Evolutionary conservation across 2,113 vertebrate genomes (phyloP).

Genomic region (Leiothrix lutea): DNA sequence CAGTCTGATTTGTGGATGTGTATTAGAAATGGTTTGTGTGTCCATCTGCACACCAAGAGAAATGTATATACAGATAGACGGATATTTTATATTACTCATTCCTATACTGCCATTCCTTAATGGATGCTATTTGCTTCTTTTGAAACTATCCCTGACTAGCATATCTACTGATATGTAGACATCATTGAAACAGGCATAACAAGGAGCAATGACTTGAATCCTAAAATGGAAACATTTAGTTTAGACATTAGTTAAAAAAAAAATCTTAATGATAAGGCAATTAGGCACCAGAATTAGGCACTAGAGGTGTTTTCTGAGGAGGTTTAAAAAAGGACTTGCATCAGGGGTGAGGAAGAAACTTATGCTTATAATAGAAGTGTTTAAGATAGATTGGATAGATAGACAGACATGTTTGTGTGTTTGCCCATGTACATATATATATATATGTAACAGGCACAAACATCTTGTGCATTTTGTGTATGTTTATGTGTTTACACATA

Average conservation of each 20-base stretch:
- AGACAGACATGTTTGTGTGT: neutral
- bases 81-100: conserved; percentile 3
- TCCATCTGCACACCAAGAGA: neutral
- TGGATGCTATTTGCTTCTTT: conserved; percentile 32
- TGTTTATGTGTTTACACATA: neutral
- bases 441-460: neutral
- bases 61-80: neutral
- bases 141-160: conserved; percentile 16
- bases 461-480: neutral
- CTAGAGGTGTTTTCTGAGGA: conserved; percentile 28
- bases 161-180: conserved; percentile 28
- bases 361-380: neutral
- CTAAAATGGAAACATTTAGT: conserved; percentile 55
- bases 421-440: rapidly evolving
- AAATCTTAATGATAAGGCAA: conserved; percentile 45
- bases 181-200: conserved; percentile 36
- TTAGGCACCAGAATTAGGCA: conserved; percentile 43
- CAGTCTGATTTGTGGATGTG: neutral
- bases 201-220: conserved; percentile 54
- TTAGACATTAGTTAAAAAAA: conserved; percentile 57
- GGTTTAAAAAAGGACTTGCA: neutral
- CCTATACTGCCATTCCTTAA: neutral
- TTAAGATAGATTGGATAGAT: neutral
- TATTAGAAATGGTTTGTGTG: neutral
- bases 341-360: neutral